phyloP scores from a whole-genome alignment of 2,797 vertebrate species.

The Kryptopterus vitreolus region DNA sequence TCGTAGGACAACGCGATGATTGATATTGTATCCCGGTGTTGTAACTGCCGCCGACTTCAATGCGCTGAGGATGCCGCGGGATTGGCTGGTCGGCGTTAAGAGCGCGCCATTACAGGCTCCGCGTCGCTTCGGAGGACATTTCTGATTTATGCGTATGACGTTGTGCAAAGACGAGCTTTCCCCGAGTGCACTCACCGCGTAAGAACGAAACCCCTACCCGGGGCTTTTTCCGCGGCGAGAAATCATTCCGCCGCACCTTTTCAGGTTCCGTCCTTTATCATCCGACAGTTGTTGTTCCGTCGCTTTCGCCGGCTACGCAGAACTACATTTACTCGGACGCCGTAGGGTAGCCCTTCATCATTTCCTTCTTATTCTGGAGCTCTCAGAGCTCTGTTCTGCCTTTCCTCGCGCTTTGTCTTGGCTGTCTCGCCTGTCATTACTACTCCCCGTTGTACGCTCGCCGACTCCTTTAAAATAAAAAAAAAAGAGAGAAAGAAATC shows the following conservation, averaged over 20 bases:
- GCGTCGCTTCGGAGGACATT: constrained; percentile 7
- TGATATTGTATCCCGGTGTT: constrained; percentile 22
- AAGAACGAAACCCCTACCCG: constrained; percentile 16
- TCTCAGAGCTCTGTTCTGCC: constrained; percentile 30
- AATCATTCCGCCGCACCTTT: constrained; percentile 29
- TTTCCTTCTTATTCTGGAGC: constrained; percentile 37
- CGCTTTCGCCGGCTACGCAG: constrained; percentile 9
- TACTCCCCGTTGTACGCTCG: constrained; percentile 24
- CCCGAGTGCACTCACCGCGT: constrained; percentile 24
- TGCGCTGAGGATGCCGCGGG: constrained; percentile 17
- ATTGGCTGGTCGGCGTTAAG: constrained; percentile 49
- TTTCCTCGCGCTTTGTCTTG: constrained; percentile 31
- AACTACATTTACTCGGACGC: constrained; percentile 38
- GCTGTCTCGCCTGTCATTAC: constrained; percentile 42
- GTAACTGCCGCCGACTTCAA: constrained; percentile 31
- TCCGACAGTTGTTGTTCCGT: constrained; percentile 12
- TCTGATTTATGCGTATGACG: constrained; percentile 17
- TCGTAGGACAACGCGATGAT: constrained; percentile 26
- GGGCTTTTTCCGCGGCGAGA: constrained; percentile 20
- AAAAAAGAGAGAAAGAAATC: constrained; percentile 21
- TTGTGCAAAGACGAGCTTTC: constrained; percentile 33
- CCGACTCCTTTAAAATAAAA: constrained; percentile 4
- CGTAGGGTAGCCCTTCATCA: constrained; percentile 37
- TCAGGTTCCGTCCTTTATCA: constrained; percentile 29
- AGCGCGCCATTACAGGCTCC: constrained; percentile 28